phyloP scores from a whole-genome alignment of 2,113 vertebrate species.

The Glaucomys volans region DNA sequence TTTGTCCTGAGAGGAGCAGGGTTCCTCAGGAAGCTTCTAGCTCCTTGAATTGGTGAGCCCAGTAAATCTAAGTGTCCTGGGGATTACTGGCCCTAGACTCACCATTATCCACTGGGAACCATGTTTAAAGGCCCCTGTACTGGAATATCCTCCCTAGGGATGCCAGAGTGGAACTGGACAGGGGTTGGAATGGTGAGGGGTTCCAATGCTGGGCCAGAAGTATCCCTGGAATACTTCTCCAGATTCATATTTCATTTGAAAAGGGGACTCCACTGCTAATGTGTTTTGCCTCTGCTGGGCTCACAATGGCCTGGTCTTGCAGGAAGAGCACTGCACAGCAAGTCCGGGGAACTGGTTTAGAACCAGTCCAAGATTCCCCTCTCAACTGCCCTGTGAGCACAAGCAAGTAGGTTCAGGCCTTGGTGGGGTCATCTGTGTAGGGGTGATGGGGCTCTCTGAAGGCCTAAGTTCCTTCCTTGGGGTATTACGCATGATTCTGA shows the following conservation, averaged over 20 bases:
- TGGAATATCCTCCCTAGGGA: background rate
- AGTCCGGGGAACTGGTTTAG: background rate
- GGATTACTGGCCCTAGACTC: background rate
- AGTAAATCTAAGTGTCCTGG: background rate
- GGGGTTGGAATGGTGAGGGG: background rate
- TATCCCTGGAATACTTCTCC: background rate
- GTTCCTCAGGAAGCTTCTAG: background rate
- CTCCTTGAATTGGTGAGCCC: background rate
- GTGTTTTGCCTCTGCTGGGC: background rate
- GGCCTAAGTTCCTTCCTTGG: background rate
- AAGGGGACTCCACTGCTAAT: background rate
- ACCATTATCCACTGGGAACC: background rate
- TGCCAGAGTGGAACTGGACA: background rate
- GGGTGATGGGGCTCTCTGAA: background rate
- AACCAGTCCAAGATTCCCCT: background rate
- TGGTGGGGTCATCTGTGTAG: background rate
- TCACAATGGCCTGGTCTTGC: rapidly evolving
- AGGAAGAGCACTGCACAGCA: background rate
- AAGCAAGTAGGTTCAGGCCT: background rate
- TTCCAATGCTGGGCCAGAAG: background rate
- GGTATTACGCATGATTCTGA: background rate
- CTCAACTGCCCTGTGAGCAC: background rate
- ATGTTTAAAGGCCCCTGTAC: background rate
- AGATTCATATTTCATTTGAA: background rate
- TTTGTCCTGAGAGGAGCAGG: background rate